Conservation (phyloP, 2,113 vertebrate genomes). For the Clarias gariepinus region DNA sequence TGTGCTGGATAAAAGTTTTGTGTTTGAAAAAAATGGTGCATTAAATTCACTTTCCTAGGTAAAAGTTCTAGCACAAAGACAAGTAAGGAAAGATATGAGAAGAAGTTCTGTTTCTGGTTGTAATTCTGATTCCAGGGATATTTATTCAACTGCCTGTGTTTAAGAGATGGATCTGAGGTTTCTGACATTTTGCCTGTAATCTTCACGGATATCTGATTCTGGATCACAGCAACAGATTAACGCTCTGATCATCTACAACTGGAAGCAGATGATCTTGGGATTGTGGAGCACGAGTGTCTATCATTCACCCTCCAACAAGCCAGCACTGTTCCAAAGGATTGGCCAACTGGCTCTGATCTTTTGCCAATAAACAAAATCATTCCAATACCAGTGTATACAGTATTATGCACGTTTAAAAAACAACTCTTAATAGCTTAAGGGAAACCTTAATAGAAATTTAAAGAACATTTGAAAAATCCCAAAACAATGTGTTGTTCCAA, state of each 20-base stretch:
- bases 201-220: background rate
- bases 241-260: conserved; percentile 24
- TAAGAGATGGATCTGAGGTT: background rate
- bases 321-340: background rate
- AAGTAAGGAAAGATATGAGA: background rate
- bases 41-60: background rate
- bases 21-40: background rate
- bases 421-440: no score
- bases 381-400: background rate
- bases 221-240: conserved; percentile 25
- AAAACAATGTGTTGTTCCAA: background rate
- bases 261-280: conserved; percentile 23
- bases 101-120: background rate
- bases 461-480: background rate
- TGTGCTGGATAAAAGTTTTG: background rate
- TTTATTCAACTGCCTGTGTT: conserved; percentile 11
- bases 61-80: background rate
- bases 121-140: conserved; percentile 1
- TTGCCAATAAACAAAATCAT: background rate
- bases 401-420: background rate
- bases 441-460: no score
- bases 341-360: background rate
- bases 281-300: background rate
- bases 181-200: conserved; percentile 2
- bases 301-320: background rate